Conservation (phyloP, 1,140 invertebrate genomes). For the Drosophila cardini region DNA sequence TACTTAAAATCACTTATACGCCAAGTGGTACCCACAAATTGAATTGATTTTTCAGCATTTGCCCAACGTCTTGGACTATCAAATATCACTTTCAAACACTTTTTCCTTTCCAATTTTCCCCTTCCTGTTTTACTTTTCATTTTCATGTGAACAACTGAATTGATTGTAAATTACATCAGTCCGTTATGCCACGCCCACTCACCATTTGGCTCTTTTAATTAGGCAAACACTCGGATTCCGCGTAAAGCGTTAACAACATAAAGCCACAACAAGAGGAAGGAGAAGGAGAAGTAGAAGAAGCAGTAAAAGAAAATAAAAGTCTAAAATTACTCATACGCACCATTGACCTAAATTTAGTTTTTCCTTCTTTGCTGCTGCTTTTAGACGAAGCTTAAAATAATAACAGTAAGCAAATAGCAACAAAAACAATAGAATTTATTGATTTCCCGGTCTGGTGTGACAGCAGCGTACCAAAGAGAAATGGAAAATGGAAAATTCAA, state of each 20-base stretch:
- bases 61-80: not conserved
- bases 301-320: slow-evolving; percentile 11
- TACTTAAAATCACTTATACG: slow-evolving; percentile 26
- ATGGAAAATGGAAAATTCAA: slow-evolving; percentile 21
- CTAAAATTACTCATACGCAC: slow-evolving; percentile 68
- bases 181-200: slow-evolving; percentile 9
- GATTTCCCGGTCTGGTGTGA: slow-evolving; percentile 48
- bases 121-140: not conserved
- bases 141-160: slow-evolving; percentile 6
- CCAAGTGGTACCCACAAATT: not conserved
- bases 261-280: no score
- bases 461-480: not conserved
- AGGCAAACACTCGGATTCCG: not conserved
- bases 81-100: not conserved
- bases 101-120: not conserved
- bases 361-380: not conserved
- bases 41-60: slow-evolving; percentile 8
- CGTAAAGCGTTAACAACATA: not conserved
- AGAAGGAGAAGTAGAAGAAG: not conserved
- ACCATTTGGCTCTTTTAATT: slow-evolving; percentile 17
- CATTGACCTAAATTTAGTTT: slow-evolving; percentile 62
- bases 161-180: slow-evolving; percentile 21
- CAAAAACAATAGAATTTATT: slow-evolving; percentile 53
- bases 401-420: slow-evolving; percentile 25
- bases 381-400: slow-evolving; percentile 30